Evolutionary conservation across 2,113 vertebrate species (phyloP), one percentile per base, ranked within the genome.

Genomic region (Albula glossodonta): DNA sequence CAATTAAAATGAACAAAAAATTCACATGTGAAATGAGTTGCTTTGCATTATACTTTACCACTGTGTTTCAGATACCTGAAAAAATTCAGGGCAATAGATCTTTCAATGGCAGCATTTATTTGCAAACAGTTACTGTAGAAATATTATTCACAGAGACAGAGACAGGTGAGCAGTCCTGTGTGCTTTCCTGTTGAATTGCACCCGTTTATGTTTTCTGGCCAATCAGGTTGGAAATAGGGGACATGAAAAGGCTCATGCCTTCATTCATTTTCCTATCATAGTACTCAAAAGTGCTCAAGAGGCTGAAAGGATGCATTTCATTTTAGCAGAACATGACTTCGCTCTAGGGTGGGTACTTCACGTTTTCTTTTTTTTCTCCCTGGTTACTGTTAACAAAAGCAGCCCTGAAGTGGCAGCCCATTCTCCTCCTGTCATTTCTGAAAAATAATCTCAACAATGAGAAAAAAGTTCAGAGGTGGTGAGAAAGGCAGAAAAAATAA

Each of bases 361-460:
- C 82, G 87, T 86, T 48, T 79, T 57, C 81, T 78, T 84, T 80
- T 22, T 22, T 4, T 22, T 22, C 17, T 9, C 7, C 19, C 60
- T 70, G 48, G 9, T 87, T 83, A 70, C 83, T 80, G 82, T 80
- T 87, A 91, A 89, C 88, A 80, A 87, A 83, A 51, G 70, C 63
- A 63, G 83, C n/a, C 87, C 84, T 81, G 77, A 85, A 60, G 82
- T 50, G 63, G 25, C 66, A 77, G 66, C 31, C 81, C 80, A 51
- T 77, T 85, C 85, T 51, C 22, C 88, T 86, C 88, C 88, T 82
- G 81, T 86, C 89, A 87, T 90, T 91, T 89, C 86, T 92, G 92
- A 93, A 93, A 93, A 94, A 90, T 93, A 93, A 94, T 91, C 92
- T 84, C 92, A 92, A 90, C 93, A 94, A 92, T 92, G 89, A 93